Percentiles rank a stretch among this genome's conserved stretches.
Conservation (phyloP, 2,113 vertebrate species). For the Siphamia tubifer region DNA sequence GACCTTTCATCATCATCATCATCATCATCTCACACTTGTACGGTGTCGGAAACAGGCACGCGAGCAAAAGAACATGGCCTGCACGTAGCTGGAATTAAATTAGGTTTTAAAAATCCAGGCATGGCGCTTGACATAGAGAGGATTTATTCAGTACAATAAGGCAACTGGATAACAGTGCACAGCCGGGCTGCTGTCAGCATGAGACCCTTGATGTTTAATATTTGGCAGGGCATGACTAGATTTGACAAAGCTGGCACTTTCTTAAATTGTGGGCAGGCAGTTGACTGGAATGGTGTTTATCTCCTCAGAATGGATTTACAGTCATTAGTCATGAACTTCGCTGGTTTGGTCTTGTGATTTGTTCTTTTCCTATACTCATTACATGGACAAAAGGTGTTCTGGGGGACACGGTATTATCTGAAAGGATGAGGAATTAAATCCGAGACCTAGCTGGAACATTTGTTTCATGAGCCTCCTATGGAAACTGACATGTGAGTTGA, state of each 20-base stretch:
- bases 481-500: background rate
- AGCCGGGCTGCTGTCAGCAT: slow-evolving; percentile 59
- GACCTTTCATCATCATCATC: slow-evolving; percentile 17
- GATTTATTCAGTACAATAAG: slow-evolving; percentile 70
- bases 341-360: slow-evolving; percentile 41
- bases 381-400: slow-evolving; percentile 37
- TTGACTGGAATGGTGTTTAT: slow-evolving; percentile 39
- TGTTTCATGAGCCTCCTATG: background rate
- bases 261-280: slow-evolving; percentile 33
- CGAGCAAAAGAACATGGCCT: slow-evolving; percentile 6
- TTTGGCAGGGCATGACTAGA: slow-evolving; percentile 46
- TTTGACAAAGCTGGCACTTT: slow-evolving; percentile 68
- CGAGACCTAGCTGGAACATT: background rate
- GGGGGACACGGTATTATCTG: background rate
- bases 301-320: slow-evolving; percentile 51
- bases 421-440: slow-evolving; percentile 15
- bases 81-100: slow-evolving; percentile 65
- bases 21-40: slow-evolving; percentile 14
- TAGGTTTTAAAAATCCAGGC: slow-evolving; percentile 70
- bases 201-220: slow-evolving; percentile 67
- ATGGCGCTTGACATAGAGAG: slow-evolving; percentile 54
- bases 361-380: slow-evolving; percentile 53
- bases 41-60: slow-evolving; percentile 7
- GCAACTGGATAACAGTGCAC: slow-evolving; percentile 49
- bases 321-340: slow-evolving; percentile 69